These are phyloP conservation scores for Drosophila neocordata DNA, from an alignment of 1,140 invertebrate species.

Conservation along the genomic window DNA sequence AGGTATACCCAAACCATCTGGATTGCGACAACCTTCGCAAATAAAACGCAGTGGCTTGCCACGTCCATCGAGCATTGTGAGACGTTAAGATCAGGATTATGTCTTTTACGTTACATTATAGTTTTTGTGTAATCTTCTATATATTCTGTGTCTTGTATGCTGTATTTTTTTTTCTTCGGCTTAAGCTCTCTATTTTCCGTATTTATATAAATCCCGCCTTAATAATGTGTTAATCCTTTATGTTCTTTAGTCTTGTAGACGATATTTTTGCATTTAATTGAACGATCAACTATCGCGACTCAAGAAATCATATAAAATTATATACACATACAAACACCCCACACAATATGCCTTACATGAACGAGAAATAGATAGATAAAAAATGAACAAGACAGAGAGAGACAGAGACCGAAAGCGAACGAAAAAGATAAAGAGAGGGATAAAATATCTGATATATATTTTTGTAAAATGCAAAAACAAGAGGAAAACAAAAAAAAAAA, in stretches of 20 bases:
- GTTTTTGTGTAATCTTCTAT: constrained; percentile 23
- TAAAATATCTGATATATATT: constrained; percentile 47
- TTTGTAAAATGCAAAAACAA: constrained; percentile 42
- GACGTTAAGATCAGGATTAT: constrained; percentile 37
- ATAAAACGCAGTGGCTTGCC: constrained; percentile 78
- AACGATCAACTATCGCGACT: constrained; percentile 31
- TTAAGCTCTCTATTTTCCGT: background rate
- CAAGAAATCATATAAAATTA: constrained; percentile 25
- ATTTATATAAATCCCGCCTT: background rate
- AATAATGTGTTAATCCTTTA: background rate
- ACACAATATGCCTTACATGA: constrained; percentile 58
- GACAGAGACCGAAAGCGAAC: constrained; percentile 24
- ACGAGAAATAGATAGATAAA: background rate
- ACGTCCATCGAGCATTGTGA: constrained; percentile 66
- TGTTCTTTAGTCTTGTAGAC: constrained; percentile 2
- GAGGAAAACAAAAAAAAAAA: background rate
- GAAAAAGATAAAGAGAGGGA: constrained; percentile 26
- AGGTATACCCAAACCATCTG: constrained; percentile 79
- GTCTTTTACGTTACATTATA: constrained; percentile 10
- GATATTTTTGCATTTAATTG: constrained; percentile 12
- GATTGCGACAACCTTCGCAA: constrained; percentile 68
- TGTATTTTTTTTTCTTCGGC: constrained; percentile 8
- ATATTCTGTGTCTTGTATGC: constrained; percentile 6
- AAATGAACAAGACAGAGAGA: background rate
- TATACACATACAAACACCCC: constrained; percentile 30